These are phyloP conservation scores for Equus przewalskii DNA, from an alignment of 2,113 vertebrate genomes.

Conservation along the genomic window DNA sequence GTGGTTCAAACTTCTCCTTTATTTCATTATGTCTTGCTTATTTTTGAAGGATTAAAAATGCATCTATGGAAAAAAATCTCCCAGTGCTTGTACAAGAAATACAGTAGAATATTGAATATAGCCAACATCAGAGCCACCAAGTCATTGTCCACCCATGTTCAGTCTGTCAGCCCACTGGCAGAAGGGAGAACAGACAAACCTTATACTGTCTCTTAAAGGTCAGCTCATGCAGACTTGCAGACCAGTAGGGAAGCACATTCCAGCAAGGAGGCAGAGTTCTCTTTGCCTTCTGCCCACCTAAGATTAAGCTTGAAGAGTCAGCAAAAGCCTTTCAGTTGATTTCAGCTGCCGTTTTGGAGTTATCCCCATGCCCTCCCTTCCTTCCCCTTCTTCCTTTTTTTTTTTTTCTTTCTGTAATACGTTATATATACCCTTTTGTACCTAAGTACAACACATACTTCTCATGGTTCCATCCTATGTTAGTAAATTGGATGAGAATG, in stretches of 20 bases:
- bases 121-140: not conserved
- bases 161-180: conserved; percentile 51
- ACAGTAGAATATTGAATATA: conserved; percentile 48
- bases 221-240: conserved; percentile 58
- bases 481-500: not conserved
- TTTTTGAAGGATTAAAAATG: conserved; percentile 68
- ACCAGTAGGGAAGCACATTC: conserved; percentile 67
- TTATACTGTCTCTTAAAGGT: conserved; percentile 73
- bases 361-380: not conserved
- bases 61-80: conserved; percentile 51
- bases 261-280: conserved; percentile 50
- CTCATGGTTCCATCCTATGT: not conserved
- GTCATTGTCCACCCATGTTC: not conserved
- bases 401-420: not conserved
- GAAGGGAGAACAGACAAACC: conserved; percentile 57
- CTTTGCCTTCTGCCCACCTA: conserved; percentile 70
- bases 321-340: conserved; percentile 72
- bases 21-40: conserved; percentile 32
- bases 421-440: not conserved
- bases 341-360: conserved; percentile 52
- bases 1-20: not conserved
- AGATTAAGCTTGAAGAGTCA: conserved; percentile 66
- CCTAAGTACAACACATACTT: not conserved
- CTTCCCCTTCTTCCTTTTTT: too few species aligned
- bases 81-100: conserved; percentile 46